Evolutionary conservation across 2,113 vertebrate species (phyloP).

Genomic region (Tragelaphus buxtoni): DNA sequence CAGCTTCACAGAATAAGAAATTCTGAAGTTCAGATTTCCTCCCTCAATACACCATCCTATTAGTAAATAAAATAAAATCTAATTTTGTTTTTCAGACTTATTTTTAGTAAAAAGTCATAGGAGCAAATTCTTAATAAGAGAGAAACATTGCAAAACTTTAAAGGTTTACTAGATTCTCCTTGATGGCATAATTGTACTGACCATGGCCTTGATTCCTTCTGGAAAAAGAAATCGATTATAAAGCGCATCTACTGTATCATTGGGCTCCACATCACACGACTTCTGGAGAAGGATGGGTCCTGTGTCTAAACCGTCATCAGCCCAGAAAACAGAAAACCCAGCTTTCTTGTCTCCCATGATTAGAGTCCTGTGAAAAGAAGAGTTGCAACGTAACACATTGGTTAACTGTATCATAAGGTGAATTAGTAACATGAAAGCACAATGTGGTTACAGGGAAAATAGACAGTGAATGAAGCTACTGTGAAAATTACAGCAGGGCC

Average conservation of each 20-base stretch:
- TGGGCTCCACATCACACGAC: slow-evolving; percentile 88
- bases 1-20: neutral
- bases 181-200: slow-evolving; percentile 74
- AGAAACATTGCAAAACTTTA: neutral
- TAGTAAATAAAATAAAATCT: neutral
- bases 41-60: neutral
- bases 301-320: slow-evolving; percentile 96
- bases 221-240: slow-evolving; percentile 98
- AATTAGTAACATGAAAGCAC: neutral
- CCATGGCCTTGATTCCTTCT: slow-evolving; percentile 96
- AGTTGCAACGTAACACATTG: slow-evolving; percentile 10
- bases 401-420: neutral
- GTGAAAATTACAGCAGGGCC: neutral
- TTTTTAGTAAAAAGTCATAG: neutral
- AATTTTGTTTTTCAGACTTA: slow-evolving; percentile 1
- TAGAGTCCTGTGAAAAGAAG: slow-evolving; percentile 88
- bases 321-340: slow-evolving; percentile 97
- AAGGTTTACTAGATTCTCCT: neutral
- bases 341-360: slow-evolving; percentile 95
- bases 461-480: neutral
- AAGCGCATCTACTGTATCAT: slow-evolving; percentile 93
- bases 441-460: neutral
- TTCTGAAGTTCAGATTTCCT: neutral
- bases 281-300: slow-evolving; percentile 95
- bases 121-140: neutral